phyloP scores from a whole-genome alignment of 1,140 invertebrate genomes.

The Hycleus phaleratus region DNA sequence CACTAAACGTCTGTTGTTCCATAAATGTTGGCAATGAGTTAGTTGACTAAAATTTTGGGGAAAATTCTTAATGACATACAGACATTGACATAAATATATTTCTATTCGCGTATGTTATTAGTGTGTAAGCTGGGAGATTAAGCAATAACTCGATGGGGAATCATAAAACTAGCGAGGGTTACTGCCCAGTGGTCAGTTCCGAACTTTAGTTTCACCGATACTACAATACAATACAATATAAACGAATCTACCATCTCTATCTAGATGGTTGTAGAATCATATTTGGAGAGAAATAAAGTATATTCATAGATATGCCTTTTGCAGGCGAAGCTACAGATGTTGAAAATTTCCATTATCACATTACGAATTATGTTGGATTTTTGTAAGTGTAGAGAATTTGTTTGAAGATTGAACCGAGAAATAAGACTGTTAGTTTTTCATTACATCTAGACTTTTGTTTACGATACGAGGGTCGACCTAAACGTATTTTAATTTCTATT shows the following conservation, averaged over 20 bases:
- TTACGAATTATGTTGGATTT: too few species aligned
- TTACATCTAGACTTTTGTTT: too few species aligned
- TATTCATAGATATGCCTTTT: slow-evolving; percentile 28
- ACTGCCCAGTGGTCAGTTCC: slow-evolving; percentile 30
- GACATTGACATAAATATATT: slow-evolving; percentile 7
- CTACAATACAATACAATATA: not conserved
- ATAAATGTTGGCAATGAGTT: slow-evolving; percentile 9
- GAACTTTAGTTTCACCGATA: slow-evolving; percentile 11
- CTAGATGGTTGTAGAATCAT: not conserved
- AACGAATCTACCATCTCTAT: slow-evolving; percentile 4
- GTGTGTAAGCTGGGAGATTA: slow-evolving; percentile 31
- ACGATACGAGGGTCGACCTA: slow-evolving; percentile 4
- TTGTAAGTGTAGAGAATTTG: too few species aligned
- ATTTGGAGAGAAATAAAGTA: not conserved
- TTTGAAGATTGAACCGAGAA: too few species aligned
- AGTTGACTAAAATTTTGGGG: slow-evolving; percentile 4
- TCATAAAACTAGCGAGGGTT: slow-evolving; percentile 23
- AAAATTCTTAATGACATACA: slow-evolving; percentile 30
- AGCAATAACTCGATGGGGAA: slow-evolving; percentile 28
- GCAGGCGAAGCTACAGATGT: slow-evolving; percentile 30
- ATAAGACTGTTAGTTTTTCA: too few species aligned
- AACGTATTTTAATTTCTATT: slow-evolving; percentile 21
- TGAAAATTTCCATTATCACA: slow-evolving; percentile 33
- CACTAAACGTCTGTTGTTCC: slow-evolving; percentile 4
- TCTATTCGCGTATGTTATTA: slow-evolving; percentile 30